These are phyloP conservation scores for Macaca fascicularis DNA, from an alignment of 2,113 vertebrate genomes.

Conservation along the genomic window T2T-MFA8v1.1 NC_088384.1:115372501-115373000, in stretches of 20 bases:
- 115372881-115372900: not conserved
- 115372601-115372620: not conserved
- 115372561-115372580: not conserved
- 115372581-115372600: fast-evolving
- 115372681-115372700: not conserved
- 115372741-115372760: not conserved
- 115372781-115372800: not conserved
- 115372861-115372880: not conserved
- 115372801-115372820: not conserved
- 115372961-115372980: conserved; percentile 71
- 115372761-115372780: not conserved
- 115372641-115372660: not conserved
- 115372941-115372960: conserved; percentile 32
- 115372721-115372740: not conserved
- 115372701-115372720: not conserved
- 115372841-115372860: not conserved
- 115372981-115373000: conserved; percentile 39
- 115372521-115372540: fast-evolving
- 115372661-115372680: not conserved
- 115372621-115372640: not conserved
- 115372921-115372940: conserved; percentile 16
- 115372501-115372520: not conserved
- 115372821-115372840: not conserved
- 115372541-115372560: fast-evolving
- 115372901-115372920: not conserved